Base-by-base conservation (phyloP, 2,113 vertebrate species). In the Rutilus rutilus region DNA sequence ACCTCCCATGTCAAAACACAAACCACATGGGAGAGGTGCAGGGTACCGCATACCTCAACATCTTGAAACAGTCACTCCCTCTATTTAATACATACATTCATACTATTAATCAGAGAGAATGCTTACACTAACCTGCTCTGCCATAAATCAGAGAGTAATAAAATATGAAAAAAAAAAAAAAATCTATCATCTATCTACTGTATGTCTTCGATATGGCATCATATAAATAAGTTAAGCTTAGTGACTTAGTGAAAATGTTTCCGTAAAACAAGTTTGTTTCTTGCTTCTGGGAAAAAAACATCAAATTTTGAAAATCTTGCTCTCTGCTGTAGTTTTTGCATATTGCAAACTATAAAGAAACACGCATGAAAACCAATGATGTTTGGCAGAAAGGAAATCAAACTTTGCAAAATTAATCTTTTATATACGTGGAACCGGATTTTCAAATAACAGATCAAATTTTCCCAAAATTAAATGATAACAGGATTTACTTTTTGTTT, bases 1-100 rank as follows among this genome's bases (percentile, higher is more conserved):
- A 93, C 93, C 93, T 94, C 94, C 93, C 92, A 92, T 91, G 92
- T 91, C 89, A 91, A 93, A 94, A 95, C 88, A 90, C 90, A 92
- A 93, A 94, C 94, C 94, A 95, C 90, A 94, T 94, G 94, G 92
- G 89, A 82, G 91, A 92, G 90, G 88, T 90, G 89, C 90, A 92
- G 90, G 89, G 90, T 91, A 90, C 90, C 57, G 86, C 91, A 92
- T 92, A 92, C 93, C 91, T 88, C 62, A 90, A 87, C 88, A 17
- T 69, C 14, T 62, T 36, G 6, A 36, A 77, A 54, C 47, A 30
- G 27, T 60, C 52, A 30, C 57, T 75, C 69, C 42, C 57, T 45
- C 4, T 7, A 54, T 5, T 54, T 33, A 77, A 47, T 27, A 33
- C 42, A 47, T 25, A 47, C 23, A 74, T 74, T 47, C 71, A 47